These are phyloP conservation scores for Pomacea maculata DNA, from an alignment of 1,140 invertebrate species.

Conservation along the genomic window DNA sequence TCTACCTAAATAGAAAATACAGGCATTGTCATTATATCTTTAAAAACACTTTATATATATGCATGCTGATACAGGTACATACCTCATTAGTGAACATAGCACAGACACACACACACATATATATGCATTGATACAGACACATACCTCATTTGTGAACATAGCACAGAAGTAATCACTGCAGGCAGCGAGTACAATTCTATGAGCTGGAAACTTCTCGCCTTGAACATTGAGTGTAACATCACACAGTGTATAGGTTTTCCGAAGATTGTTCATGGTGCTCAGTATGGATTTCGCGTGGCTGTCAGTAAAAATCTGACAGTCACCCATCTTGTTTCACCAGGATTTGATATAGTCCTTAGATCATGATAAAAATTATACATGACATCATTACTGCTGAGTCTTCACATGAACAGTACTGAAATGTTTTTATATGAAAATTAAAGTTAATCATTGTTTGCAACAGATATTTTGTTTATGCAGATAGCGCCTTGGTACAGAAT, in stretches of 20 bases:
- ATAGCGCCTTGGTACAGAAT: too few species aligned
- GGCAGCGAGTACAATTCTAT: constrained; percentile 71
- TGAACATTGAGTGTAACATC: constrained; percentile 77
- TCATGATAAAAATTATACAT: not conserved
- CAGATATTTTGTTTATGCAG: too few species aligned
- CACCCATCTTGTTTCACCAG: constrained; percentile 25
- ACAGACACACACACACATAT: too few species aligned
- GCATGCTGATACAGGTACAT: not conserved
- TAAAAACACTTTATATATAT: too few species aligned
- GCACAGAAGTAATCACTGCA: constrained; percentile 74
- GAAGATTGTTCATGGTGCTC: constrained; percentile 61
- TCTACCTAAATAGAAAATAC: too few species aligned
- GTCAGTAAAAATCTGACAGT: constrained; percentile 58
- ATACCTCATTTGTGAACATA: constrained; percentile 67
- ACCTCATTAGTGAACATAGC: constrained; percentile 41
- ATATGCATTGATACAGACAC: not conserved
- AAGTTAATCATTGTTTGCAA: too few species aligned
- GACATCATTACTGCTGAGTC: too few species aligned
- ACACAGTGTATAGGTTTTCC: constrained; percentile 65
- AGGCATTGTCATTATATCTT: too few species aligned
- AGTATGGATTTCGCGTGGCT: constrained; percentile 61
- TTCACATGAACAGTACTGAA: too few species aligned
- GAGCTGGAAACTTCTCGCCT: constrained; percentile 74
- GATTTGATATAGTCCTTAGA: not conserved
- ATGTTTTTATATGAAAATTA: too few species aligned